Percentiles rank a stretch among this genome's conserved stretches.
These are phyloP conservation scores for Ianthella basta DNA, from an alignment of 37 sponge, comb jelly and placozoan genomes.

Conservation along the genomic window DNA sequence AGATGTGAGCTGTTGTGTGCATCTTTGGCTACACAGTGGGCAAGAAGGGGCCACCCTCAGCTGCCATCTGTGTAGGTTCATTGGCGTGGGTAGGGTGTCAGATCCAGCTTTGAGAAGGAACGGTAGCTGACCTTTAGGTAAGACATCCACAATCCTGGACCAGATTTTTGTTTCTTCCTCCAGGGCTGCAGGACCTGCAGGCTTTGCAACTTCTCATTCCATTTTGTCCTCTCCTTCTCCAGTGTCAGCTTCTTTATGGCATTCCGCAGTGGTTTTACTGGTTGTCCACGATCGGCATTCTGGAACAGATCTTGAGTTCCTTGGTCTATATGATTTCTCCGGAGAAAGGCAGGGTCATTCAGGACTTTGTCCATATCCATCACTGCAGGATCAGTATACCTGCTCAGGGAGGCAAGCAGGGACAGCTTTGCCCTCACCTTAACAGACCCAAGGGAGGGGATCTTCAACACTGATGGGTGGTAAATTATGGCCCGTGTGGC, in stretches of 20 bases:
- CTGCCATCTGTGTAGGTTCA: slow-evolving; percentile 36
- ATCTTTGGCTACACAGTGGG: not conserved
- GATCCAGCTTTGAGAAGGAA: slow-evolving; percentile 20
- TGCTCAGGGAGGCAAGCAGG: too few species aligned
- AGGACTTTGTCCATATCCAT: not conserved
- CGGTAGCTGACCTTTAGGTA: slow-evolving; percentile 26
- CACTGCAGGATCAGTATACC: too few species aligned
- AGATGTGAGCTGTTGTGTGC: slow-evolving; percentile 23
- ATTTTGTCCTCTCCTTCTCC: not conserved
- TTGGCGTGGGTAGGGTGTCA: slow-evolving; percentile 39
- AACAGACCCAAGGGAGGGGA: too few species aligned
- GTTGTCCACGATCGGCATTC: not conserved
- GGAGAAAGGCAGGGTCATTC: not conserved
- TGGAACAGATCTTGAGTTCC: not conserved
- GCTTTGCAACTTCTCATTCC: too few species aligned
- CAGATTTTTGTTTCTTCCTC: too few species aligned
- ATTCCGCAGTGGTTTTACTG: not conserved
- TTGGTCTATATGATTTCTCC: not conserved
- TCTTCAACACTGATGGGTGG: too few species aligned
- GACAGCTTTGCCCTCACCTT: too few species aligned
- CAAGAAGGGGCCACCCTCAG: not conserved
- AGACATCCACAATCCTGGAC: slow-evolving; percentile 14
- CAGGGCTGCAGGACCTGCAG: too few species aligned
- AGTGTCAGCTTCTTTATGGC: not conserved
- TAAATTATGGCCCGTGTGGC: too few species aligned